These are phyloP conservation scores for Thunnus thynnus DNA, from an alignment of 2,113 vertebrate genomes.

Conservation along the genomic window DNA sequence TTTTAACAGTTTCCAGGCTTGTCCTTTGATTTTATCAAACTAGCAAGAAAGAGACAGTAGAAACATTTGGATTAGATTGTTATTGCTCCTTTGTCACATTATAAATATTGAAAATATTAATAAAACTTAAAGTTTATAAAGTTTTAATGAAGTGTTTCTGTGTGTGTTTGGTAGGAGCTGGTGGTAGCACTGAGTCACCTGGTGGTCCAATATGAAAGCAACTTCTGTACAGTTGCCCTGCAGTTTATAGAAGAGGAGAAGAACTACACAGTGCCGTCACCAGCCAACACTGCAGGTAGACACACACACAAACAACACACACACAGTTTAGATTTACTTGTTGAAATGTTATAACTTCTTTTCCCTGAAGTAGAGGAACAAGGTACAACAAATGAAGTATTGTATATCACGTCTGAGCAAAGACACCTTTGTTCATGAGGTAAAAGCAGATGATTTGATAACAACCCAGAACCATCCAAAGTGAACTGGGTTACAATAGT, in stretches of 20 bases:
- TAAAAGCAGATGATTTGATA: too few species aligned
- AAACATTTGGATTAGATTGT: neutral
- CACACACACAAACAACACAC: constrained; percentile 1
- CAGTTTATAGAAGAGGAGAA: constrained; percentile 99
- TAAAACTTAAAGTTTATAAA: too few species aligned
- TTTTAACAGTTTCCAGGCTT: neutral
- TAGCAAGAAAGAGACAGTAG: neutral
- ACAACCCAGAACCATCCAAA: too few species aligned
- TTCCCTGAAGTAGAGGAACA: too few species aligned
- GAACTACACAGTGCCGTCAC: constrained; percentile 93
- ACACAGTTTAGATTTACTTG: too few species aligned
- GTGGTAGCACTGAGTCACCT: constrained; percentile 98
- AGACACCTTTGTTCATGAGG: too few species aligned
- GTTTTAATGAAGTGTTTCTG: neutral
- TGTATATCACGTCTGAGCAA: too few species aligned
- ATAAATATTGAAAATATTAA: neutral
- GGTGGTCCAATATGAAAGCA: constrained; percentile 98
- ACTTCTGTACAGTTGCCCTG: constrained; percentile 97
- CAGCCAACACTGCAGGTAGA: constrained; percentile 90
- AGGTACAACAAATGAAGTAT: too few species aligned
- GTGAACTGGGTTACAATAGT: too few species aligned
- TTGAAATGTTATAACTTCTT: too few species aligned
- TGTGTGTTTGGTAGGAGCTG: constrained; percentile 88
- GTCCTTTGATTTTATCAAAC: neutral
- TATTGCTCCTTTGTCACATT: neutral